These are phyloP conservation scores for Columba janthina DNA, from an alignment of 2,113 vertebrate species.

Conservation along the genomic window DNA sequence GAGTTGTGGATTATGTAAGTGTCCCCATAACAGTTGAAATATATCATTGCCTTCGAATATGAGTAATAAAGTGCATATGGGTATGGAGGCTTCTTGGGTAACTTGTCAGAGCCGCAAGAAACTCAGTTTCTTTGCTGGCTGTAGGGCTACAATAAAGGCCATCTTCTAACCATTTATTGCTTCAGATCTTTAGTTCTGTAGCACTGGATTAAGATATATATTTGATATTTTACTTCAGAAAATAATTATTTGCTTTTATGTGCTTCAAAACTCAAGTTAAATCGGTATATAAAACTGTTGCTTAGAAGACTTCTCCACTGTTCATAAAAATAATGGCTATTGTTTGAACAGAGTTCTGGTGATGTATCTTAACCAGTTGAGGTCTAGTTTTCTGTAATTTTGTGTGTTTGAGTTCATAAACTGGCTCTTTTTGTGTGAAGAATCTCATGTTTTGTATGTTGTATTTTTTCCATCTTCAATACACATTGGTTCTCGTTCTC, in stretches of 20 bases:
- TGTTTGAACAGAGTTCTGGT: not conserved
- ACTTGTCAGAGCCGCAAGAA: not conserved
- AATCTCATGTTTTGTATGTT: not conserved
- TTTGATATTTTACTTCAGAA: not conserved
- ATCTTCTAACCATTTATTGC: not conserved
- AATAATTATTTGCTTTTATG: not conserved
- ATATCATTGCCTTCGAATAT: not conserved
- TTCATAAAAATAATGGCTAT: not conserved
- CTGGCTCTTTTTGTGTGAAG: not conserved
- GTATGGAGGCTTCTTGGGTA: not conserved
- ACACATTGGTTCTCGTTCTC: not conserved
- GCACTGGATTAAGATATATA: not conserved
- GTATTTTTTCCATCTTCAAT: not conserved
- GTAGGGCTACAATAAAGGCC: not conserved
- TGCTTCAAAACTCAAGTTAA: not conserved
- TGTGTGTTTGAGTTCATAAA: not conserved
- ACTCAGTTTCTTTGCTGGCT: not conserved
- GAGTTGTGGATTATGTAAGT: slow-evolving; percentile 87
- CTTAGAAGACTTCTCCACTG: not conserved
- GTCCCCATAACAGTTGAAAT: not conserved
- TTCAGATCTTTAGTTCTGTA: not conserved
- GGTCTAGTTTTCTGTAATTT: not conserved
- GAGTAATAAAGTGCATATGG: not conserved
- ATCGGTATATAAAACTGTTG: not conserved
- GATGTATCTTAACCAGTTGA: not conserved